A percentile compares a stretch with the other conserved stretches of the same genome.
These are phyloP conservation scores for Drosophila murphyi DNA, from an alignment of 1,140 invertebrate genomes.

Conservation along the genomic window DNA sequence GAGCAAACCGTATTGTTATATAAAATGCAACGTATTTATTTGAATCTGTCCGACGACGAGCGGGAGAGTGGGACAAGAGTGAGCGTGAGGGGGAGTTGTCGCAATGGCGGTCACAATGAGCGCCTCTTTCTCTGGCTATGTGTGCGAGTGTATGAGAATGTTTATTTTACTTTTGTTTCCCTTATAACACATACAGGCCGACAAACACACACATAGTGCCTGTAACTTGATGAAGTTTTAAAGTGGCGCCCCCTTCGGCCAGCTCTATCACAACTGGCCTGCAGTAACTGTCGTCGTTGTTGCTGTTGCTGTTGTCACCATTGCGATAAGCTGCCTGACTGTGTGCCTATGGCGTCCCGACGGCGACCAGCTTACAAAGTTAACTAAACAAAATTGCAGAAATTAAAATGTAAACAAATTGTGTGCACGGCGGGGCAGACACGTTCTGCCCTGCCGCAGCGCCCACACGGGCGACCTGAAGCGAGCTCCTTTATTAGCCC, in stretches of 20 bases:
- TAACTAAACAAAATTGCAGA: constrained; percentile 82
- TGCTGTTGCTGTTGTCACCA: constrained; percentile 31
- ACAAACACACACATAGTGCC: not conserved
- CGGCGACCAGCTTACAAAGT: constrained; percentile 50
- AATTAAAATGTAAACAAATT: constrained; percentile 82
- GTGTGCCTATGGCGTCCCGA: constrained; percentile 56
- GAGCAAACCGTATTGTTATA: constrained; percentile 11
- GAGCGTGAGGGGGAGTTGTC: constrained; percentile 21
- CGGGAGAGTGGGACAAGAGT: not conserved
- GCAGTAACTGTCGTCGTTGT: constrained; percentile 16
- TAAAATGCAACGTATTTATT: constrained; percentile 41
- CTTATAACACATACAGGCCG: constrained; percentile 65
- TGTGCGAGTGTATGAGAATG: constrained; percentile 31
- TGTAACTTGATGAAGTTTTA: constrained; percentile 76
- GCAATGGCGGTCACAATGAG: constrained; percentile 53
- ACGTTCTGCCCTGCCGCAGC: constrained; percentile 26
- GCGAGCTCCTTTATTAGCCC: constrained; percentile 46
- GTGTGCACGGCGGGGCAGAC: constrained; percentile 47
- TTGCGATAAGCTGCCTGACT: constrained; percentile 64
- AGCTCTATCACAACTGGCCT: constrained; percentile 10
- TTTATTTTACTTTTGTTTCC: constrained; percentile 72
- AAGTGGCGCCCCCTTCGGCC: constrained; percentile 28
- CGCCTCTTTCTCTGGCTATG: constrained; percentile 14
- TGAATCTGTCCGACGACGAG: not conserved
- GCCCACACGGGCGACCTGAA: constrained; percentile 28